These are phyloP conservation scores for Anguilla obscura DNA, from an alignment of 2,797 vertebrate genomes.

Conservation along the genomic window DNA sequence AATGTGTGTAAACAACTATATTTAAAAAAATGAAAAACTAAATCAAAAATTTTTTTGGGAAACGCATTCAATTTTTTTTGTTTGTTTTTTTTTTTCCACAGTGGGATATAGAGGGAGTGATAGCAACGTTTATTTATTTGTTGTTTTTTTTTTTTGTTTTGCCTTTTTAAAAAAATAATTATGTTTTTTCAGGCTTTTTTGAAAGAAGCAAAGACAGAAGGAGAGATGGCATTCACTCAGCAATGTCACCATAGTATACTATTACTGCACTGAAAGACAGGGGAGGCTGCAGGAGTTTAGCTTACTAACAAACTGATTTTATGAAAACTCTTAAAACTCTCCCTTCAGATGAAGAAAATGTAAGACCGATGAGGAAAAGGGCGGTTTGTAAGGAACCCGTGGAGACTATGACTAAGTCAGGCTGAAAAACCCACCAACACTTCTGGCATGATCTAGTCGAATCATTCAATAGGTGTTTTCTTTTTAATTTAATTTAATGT, in stretches of 20 bases:
- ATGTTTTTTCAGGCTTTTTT: slow-evolving; percentile 54
- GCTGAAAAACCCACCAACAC: slow-evolving; percentile 63
- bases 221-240: slow-evolving; percentile 43
- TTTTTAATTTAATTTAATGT: slow-evolving; percentile 74
- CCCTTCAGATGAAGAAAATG: slow-evolving; percentile 46
- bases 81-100: slow-evolving; percentile 56
- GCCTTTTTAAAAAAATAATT: slow-evolving; percentile 41
- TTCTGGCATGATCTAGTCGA: slow-evolving; percentile 68
- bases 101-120: slow-evolving; percentile 55
- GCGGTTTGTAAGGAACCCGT: slow-evolving; percentile 56
- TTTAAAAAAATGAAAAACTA: slow-evolving; percentile 66
- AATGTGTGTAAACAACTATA: slow-evolving; percentile 71
- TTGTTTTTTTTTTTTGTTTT: slow-evolving; percentile 59
- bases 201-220: slow-evolving; percentile 58
- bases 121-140: slow-evolving; percentile 63
- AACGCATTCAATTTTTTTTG: slow-evolving; percentile 58
- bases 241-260: slow-evolving; percentile 52
- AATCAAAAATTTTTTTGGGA: slow-evolving; percentile 56
- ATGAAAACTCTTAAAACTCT: slow-evolving; percentile 57
- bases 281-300: slow-evolving; percentile 45
- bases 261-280: slow-evolving; percentile 58
- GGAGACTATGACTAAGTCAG: slow-evolving; percentile 44
- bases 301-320: slow-evolving; percentile 70
- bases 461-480: slow-evolving; percentile 61
- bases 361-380: slow-evolving; percentile 64